Evolutionary conservation across 35 echinoderm and acorn worm genomes (phyloP), one percentile per base, ranked within the genome.

Genomic region (Apostichopus japonicus): DNA sequence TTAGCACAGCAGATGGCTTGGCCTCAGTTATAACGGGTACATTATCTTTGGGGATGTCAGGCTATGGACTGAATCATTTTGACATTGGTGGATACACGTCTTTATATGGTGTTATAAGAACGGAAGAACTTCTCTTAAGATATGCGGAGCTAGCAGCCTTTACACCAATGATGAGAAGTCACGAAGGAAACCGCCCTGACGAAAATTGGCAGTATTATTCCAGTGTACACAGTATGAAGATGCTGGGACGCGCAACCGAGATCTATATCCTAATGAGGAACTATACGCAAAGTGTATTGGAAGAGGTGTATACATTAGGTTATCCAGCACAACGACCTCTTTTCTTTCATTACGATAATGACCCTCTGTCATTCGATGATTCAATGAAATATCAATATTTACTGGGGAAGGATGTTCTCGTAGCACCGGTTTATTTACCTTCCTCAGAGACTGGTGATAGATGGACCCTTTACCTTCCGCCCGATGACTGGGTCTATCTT

Each of bases 161-260:
- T 71, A 99, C 97, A 2, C 95, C 97, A 8, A 93, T 99, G 91
- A 99, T 99, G 97, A 80, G 97, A 16, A 96, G 92, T 0, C 97
- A 99, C 58, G 97, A 99, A 73, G 97, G 97, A 13, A 99, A 99
- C 72, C 87, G 97, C 3, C 97, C 97, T 0, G 23, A 54, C 8
- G 95, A 94, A 55, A 99, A 99, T 92, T 99, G 91, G 91, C 97
- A 99, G 77, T 96, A 93, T 87, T 99, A 99, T 65, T 95, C 95
- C 4, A 93, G 95, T 79, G 67, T 57, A 10, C 55, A 95, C 61
- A 96, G 93, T 11, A 93, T 93, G 54, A 77, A 91, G 65, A 86
- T 92, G 67, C 94, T 99, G 77, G 93, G 93, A 5, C 90, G 97
- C 14, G 93, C 94, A 19, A 95, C 92, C 0, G 90, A 93, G 65